These are phyloP conservation scores for Eupleurogrammus muticus DNA, from an alignment of 2,797 vertebrate genomes.

Conservation along the genomic window DNA sequence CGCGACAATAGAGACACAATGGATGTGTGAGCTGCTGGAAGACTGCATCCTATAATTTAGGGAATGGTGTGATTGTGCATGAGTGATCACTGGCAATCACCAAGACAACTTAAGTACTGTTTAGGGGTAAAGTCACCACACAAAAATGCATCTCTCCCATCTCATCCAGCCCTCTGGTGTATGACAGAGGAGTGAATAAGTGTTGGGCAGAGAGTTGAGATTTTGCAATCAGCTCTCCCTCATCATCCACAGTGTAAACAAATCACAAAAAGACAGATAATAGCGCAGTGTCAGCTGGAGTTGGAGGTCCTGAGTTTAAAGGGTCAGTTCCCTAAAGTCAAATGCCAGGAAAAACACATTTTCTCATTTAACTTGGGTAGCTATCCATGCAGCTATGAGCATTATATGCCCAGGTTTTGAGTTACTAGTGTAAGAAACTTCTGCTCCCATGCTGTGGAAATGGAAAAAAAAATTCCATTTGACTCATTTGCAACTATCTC, in stretches of 20 bases:
- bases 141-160: conserved; percentile 54
- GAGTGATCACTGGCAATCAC: conserved; percentile 42
- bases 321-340: not conserved
- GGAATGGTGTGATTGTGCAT: conserved; percentile 15
- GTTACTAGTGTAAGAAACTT: not conserved
- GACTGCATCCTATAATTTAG: conserved; percentile 50
- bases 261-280: not conserved
- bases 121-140: conserved; percentile 50
- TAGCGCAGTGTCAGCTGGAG: not conserved
- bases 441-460: not conserved
- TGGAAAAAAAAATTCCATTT: not conserved
- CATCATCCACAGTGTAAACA: conserved; percentile 9
- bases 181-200: conserved; percentile 35
- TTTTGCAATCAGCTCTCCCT: conserved; percentile 9
- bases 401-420: not conserved
- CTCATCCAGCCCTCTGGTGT: conserved; percentile 13
- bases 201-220: not conserved
- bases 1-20: conserved; percentile 61
- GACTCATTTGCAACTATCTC: not conserved
- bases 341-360: not conserved
- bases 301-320: conserved; percentile 4
- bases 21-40: conserved; percentile 47
- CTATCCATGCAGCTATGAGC: not conserved
- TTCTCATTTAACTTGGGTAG: not conserved
- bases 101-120: conserved; percentile 60